Evolutionary conservation across 2,797 vertebrate genomes (phyloP).

Genomic region (Pipistrellus pygmaeus): DNA sequence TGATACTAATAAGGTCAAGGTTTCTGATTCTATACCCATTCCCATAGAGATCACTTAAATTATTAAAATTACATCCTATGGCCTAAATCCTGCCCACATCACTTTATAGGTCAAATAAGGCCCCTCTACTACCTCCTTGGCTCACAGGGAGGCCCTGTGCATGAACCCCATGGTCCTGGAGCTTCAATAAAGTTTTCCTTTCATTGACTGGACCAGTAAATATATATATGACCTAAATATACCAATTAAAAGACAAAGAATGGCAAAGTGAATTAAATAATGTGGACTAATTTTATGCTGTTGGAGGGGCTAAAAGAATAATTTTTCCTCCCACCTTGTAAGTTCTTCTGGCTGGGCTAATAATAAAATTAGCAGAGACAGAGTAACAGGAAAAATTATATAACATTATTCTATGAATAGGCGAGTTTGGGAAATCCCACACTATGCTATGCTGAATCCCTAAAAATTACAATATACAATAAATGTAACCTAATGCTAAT

Average conservation of each 20-base stretch:
- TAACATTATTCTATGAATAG: neutral
- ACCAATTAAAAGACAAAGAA: neutral
- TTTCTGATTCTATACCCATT: slow-evolving; percentile 1
- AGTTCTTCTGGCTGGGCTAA: neutral
- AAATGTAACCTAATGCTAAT: neutral
- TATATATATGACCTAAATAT: neutral
- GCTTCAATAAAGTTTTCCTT: neutral
- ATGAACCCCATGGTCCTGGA: neutral
- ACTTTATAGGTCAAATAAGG: neutral
- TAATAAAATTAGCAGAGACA: neutral
- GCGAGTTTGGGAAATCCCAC: neutral
- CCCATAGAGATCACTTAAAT: neutral
- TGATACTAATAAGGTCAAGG: neutral
- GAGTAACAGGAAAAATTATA: neutral
- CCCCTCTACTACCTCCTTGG: neutral
- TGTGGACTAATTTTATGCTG: neutral
- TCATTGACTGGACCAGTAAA: neutral
- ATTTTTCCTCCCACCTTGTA: neutral
- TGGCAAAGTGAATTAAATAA: neutral
- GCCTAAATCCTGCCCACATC: neutral
- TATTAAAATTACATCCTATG: neutral
- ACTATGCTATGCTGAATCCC: neutral
- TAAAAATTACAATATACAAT: neutral
- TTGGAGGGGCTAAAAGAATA: neutral
- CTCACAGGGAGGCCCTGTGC: neutral